Conservation (phyloP, 1,140 invertebrate genomes). For the Penaeus indicus region DNA sequence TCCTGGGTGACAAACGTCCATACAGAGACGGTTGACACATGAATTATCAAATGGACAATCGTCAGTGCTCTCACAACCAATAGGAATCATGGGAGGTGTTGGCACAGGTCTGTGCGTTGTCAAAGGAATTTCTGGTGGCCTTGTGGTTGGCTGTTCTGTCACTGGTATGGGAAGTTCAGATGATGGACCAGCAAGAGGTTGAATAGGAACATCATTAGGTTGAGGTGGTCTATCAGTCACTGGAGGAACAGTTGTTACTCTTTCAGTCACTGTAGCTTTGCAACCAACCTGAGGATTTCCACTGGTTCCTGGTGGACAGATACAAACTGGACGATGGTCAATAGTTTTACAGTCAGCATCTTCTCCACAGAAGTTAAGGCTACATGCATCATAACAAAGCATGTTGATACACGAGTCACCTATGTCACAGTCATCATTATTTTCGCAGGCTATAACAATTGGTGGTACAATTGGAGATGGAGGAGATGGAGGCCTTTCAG, state of each 20-base stretch:
- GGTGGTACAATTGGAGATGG: slow-evolving; percentile 74
- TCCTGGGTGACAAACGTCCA: slow-evolving; percentile 80
- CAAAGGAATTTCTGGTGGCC: slow-evolving; percentile 3
- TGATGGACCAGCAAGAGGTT: slow-evolving; percentile 49
- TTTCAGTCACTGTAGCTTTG: slow-evolving; percentile 47
- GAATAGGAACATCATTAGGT: slow-evolving; percentile 22
- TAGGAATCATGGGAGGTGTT: slow-evolving; percentile 76
- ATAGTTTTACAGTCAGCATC: slow-evolving; percentile 54
- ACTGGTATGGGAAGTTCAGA: slow-evolving; percentile 41
- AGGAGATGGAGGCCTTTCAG: slow-evolving; percentile 69
- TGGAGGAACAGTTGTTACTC: slow-evolving; percentile 28
- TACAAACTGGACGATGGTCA: slow-evolving; percentile 64
- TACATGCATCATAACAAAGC: too few species aligned
- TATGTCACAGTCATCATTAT: slow-evolving; percentile 75
- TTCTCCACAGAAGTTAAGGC: slow-evolving; percentile 67
- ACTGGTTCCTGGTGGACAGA: slow-evolving; percentile 66
- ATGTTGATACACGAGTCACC: slow-evolving; percentile 64
- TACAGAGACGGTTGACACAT: slow-evolving; percentile 80
- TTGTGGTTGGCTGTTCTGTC: not conserved
- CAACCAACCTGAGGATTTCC: slow-evolving; percentile 66
- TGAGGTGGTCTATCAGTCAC: slow-evolving; percentile 25
- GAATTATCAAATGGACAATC: slow-evolving; percentile 82
- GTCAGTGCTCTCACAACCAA: slow-evolving; percentile 79
- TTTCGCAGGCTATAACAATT: slow-evolving; percentile 51
- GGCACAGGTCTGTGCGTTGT: slow-evolving; percentile 10